These are phyloP conservation scores for Eurypyga helias DNA, from an alignment of 2,113 vertebrate genomes.

Conservation along the genomic window DNA sequence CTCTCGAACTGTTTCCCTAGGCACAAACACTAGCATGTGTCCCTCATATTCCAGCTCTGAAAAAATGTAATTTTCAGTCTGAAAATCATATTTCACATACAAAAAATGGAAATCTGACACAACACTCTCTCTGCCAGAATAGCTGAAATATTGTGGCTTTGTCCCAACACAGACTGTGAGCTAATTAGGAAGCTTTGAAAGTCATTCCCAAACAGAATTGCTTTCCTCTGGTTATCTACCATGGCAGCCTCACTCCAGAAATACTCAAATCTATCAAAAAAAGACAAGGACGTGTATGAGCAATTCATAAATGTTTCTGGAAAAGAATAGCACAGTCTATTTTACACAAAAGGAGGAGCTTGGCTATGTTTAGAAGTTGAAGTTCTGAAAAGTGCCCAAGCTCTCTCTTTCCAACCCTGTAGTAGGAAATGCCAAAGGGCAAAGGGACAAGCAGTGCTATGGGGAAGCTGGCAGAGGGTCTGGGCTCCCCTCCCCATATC, in stretches of 20 bases:
- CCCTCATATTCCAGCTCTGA: slow-evolving; percentile 6
- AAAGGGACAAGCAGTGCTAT: background rate
- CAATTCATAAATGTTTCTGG: background rate
- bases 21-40: background rate
- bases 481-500: background rate
- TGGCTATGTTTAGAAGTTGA: background rate
- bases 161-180: slow-evolving; percentile 25
- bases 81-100: slow-evolving; percentile 40
- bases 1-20: background rate
- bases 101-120: slow-evolving; percentile 48
- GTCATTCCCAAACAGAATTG: background rate
- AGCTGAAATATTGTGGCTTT: slow-evolving; percentile 52
- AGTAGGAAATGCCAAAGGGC: background rate
- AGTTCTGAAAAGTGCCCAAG: background rate
- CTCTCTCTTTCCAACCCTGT: background rate
- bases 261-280: background rate
- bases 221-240: slow-evolving; percentile 18
- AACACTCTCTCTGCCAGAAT: slow-evolving; percentile 10
- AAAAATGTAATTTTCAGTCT: background rate
- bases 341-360: background rate
- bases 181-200: slow-evolving; percentile 53
- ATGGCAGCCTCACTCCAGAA: slow-evolving; percentile 2
- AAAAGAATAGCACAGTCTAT: background rate
- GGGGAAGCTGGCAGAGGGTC: background rate
- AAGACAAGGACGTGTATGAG: background rate